phyloP scores from a whole-genome alignment of 2,797 vertebrate genomes.

The Myripristis murdjan region DNA sequence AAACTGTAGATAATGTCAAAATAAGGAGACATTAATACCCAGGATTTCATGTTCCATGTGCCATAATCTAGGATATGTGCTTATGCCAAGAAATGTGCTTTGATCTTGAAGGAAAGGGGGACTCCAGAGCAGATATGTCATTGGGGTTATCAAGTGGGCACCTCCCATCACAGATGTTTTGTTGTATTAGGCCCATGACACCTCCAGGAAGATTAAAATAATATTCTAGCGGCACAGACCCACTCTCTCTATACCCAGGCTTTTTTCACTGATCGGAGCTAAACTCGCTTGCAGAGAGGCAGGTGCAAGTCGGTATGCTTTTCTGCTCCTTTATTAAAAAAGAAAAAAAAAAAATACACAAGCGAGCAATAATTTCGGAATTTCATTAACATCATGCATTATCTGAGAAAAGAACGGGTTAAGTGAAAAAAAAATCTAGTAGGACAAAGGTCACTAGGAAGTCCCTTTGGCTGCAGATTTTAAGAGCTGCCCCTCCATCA shows the following conservation, averaged over 20 bases:
- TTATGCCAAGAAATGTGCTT: neutral
- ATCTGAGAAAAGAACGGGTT: neutral
- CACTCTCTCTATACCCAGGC: neutral
- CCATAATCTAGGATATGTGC: neutral
- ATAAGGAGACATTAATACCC: neutral
- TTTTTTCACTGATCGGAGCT: neutral
- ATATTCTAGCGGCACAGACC: constrained; percentile 2
- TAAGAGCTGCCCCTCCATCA: constrained; percentile 67
- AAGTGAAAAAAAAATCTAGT: neutral
- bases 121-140: constrained; percentile 3
- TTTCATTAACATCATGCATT: no score
- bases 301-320: neutral
- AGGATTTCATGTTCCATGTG: neutral
- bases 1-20: neutral
- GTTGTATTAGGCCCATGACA: constrained; percentile 1
- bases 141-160: constrained; percentile 7
- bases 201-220: neutral
- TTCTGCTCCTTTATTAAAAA: neutral
- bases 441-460: constrained; percentile 23
- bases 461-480: constrained; percentile 46
- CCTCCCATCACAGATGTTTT: constrained; percentile 11
- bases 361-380: neutral
- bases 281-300: neutral
- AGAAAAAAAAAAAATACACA: neutral
- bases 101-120: neutral